Evolutionary conservation across 2,113 vertebrate species (phyloP).

Genomic region (Tupaia tana): DNA sequence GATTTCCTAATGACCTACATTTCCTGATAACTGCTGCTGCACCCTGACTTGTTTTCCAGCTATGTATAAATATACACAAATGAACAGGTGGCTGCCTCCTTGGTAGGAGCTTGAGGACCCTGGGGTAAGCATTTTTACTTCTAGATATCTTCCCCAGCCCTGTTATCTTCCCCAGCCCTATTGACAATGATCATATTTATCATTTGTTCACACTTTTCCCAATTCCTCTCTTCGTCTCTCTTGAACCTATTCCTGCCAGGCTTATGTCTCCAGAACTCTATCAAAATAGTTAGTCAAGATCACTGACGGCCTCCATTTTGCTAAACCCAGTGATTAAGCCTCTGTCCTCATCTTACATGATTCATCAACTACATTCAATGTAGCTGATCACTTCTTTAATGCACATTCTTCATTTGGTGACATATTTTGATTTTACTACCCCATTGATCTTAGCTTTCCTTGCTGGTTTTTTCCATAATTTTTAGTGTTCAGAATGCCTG

Average conservation of each 20-base stretch:
- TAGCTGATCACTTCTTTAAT: background rate
- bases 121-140: background rate
- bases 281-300: background rate
- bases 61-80: background rate
- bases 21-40: background rate
- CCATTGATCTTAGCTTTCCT: background rate
- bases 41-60: conserved; percentile 37
- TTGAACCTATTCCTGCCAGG: background rate
- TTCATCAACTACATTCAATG: background rate
- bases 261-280: background rate
- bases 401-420: background rate
- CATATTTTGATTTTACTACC: background rate
- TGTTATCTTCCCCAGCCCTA: background rate
- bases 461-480: background rate
- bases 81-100: background rate
- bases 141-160: background rate
- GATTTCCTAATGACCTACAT: conserved; percentile 31
- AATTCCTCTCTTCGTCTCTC: conserved; percentile 7
- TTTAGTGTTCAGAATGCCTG: background rate
- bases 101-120: background rate
- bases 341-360: background rate
- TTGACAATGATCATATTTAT: background rate
- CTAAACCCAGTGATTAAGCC: background rate
- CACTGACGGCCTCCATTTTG: background rate
- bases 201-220: background rate